Conservation (phyloP, 2,797 vertebrate genomes). For the Rhabdophis nuchalis region DNA sequence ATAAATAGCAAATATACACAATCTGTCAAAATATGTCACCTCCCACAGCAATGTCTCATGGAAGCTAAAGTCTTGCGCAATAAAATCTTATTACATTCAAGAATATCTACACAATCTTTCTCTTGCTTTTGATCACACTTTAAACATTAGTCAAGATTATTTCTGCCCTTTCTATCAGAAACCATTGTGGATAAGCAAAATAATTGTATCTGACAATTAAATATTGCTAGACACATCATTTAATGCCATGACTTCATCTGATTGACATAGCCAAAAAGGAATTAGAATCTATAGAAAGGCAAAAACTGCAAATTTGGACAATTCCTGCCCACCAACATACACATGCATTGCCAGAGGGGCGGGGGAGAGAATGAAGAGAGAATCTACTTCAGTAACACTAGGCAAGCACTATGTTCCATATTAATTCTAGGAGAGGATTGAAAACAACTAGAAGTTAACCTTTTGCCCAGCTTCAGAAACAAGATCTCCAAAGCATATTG, state of each 20-base stretch:
- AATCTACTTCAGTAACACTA: not conserved
- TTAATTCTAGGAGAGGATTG: not conserved
- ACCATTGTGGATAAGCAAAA: conserved; percentile 21
- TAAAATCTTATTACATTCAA: not conserved
- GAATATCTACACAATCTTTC: accelerated
- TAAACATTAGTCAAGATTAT: not conserved
- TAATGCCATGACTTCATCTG: not conserved
- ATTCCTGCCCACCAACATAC: not conserved
- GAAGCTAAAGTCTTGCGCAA: not conserved
- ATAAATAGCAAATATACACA: conserved; percentile 1
- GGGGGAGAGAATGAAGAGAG: not conserved
- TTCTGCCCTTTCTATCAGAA: not conserved
- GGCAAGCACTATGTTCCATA: not conserved
- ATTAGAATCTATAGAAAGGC: not conserved
- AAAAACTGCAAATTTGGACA: not conserved
- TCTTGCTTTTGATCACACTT: conserved; percentile 7
- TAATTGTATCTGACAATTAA: not conserved
- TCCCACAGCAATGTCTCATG: accelerated
- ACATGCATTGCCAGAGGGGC: too few relatives aligned
- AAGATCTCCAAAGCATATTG: not conserved
- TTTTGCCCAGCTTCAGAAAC: not conserved
- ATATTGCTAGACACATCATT: not conserved
- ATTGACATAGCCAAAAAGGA: not conserved
- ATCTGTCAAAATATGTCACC: not conserved
- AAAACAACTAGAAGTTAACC: not conserved